Percentiles rank a stretch among this genome's conserved stretches.
Evolutionary conservation across 2,797 vertebrate species (phyloP).

Genomic region (Enteromius afrohamiltoni): DNA sequence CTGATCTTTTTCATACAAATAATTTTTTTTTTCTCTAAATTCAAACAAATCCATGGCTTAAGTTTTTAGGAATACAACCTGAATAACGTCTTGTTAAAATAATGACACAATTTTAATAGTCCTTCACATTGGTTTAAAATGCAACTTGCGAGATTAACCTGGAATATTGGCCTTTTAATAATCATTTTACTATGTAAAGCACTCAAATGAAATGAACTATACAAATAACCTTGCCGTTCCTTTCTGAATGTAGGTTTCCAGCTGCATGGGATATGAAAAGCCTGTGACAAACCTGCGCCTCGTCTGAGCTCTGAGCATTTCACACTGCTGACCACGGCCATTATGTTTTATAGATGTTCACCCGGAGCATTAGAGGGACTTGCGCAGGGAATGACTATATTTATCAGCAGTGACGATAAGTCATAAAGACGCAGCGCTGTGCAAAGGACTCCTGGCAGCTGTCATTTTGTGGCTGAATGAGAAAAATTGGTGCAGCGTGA

Average conservation of each 20-base stretch:
- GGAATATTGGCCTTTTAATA: background rate
- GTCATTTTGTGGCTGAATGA: constrained; percentile 40
- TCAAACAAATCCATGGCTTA: background rate
- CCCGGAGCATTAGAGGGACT: constrained; percentile 13
- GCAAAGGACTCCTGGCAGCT: constrained; percentile 26
- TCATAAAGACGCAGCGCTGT: constrained; percentile 15
- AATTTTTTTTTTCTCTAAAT: background rate
- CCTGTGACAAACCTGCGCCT: constrained; percentile 10
- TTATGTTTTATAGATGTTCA: constrained; percentile 28
- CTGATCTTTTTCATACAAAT: background rate
- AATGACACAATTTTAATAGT: background rate
- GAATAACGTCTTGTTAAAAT: background rate
- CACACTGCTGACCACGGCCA: constrained; percentile 36
- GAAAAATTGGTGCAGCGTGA: constrained; percentile 14
- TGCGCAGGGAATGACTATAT: constrained; percentile 28
- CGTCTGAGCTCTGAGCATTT: constrained; percentile 17
- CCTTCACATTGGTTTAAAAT: background rate
- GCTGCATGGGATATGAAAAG: background rate
- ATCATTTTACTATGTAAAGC: background rate
- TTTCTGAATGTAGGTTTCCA: constrained; percentile 17
- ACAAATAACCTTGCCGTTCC: background rate
- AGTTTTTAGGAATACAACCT: background rate
- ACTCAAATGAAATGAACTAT: background rate
- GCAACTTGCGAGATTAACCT: background rate
- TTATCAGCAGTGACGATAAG: constrained; percentile 46